These are phyloP conservation scores for Nymphalis io DNA, from an alignment of 1,140 invertebrate species.

Conservation along the genomic window DNA sequence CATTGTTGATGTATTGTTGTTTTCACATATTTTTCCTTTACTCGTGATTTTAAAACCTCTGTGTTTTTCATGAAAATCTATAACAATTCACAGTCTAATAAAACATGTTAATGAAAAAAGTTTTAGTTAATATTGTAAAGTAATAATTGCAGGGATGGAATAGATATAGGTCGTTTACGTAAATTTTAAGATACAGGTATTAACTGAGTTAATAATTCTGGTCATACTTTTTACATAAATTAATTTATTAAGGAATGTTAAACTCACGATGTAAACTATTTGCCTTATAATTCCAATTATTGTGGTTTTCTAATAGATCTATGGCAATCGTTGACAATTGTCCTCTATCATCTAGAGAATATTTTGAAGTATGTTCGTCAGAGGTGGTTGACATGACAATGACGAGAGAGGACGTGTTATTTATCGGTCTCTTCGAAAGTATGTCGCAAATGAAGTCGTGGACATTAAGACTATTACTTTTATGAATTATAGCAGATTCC, in stretches of 20 bases:
- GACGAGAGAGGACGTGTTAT: slow-evolving; percentile 41
- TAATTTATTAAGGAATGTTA: too few relatives aligned
- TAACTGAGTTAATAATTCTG: too few relatives aligned
- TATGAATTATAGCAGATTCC: background rate
- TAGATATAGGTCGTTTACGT: too few relatives aligned
- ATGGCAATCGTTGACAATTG: slow-evolving; percentile 46
- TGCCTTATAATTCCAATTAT: slow-evolving; percentile 27
- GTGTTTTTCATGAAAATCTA: slow-evolving; percentile 18
- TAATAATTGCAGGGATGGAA: too few relatives aligned
- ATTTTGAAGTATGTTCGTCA: slow-evolving; percentile 9
- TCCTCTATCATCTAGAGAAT: background rate
- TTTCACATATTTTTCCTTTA: background rate
- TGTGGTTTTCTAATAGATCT: slow-evolving; percentile 40
- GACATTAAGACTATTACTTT: background rate
- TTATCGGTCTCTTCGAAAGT: slow-evolving; percentile 12
- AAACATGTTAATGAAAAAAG: too few relatives aligned
- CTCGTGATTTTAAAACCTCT: slow-evolving; percentile 6
- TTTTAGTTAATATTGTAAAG: background rate
- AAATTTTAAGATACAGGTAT: too few relatives aligned
- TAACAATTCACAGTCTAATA: background rate
- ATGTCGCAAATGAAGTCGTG: slow-evolving; percentile 14
- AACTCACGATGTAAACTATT: slow-evolving; percentile 33
- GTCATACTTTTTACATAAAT: too few relatives aligned
- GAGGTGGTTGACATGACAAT: slow-evolving; percentile 43
- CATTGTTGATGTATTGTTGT: background rate